A percentile compares a stretch with the other conserved stretches of the same genome.
Evolutionary conservation across 92 coral and sea anemone genomes (phyloP).

Genomic region (Meandrina meandrites): DNA sequence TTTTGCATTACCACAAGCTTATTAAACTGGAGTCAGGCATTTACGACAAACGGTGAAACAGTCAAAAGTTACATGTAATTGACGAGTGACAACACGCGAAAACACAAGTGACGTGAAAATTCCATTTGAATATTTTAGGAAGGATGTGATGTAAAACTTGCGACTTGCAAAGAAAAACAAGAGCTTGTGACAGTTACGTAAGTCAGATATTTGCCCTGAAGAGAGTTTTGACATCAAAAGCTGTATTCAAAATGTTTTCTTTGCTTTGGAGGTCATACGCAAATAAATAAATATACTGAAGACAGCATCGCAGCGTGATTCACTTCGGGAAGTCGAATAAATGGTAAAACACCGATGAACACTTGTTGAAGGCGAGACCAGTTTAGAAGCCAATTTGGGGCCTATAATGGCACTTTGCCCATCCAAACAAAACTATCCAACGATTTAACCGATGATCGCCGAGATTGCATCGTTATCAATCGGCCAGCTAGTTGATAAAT

Average conservation of each 20-base stretch:
- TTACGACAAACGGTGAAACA: neutral
- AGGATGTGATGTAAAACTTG: neutral
- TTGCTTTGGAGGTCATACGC: neutral
- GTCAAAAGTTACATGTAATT: neutral
- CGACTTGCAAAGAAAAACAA: neutral
- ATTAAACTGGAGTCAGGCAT: neutral
- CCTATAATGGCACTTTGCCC: neutral
- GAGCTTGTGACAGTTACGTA: neutral
- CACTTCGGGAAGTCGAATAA: neutral
- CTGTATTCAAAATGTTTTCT: slow-evolving; percentile 1
- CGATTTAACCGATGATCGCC: slow-evolving; percentile 7
- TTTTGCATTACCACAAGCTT: neutral
- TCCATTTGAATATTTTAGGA: neutral
- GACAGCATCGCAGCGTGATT: slow-evolving; percentile 26
- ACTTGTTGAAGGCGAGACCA: slow-evolving; percentile 14
- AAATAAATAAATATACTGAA: neutral
- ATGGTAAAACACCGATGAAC: neutral
- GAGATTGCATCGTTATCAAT: neutral
- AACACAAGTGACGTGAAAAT: slow-evolving; percentile 7
- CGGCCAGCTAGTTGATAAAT: slow-evolving; percentile 9
- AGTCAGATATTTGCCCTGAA: neutral
- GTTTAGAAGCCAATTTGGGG: slow-evolving; percentile 20
- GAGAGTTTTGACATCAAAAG: slow-evolving; percentile 5
- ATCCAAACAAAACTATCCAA: neutral
- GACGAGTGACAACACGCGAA: neutral